Evolutionary conservation across 2,113 vertebrate species (phyloP).

Genomic region (Oncorhynchus mykiss): DNA sequence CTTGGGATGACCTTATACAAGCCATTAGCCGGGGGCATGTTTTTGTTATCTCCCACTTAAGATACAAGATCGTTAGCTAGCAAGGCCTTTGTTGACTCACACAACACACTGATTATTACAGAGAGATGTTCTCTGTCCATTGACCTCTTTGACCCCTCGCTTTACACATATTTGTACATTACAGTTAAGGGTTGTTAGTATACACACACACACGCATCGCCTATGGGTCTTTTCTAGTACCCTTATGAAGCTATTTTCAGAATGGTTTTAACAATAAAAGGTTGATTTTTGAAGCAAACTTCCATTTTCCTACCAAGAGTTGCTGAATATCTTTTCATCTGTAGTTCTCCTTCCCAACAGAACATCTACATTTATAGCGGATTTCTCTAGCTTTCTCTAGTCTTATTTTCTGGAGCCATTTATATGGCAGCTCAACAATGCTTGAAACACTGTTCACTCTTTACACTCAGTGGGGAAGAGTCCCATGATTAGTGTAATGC

Average conservation of each 20-base stretch:
- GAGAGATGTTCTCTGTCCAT: not conserved
- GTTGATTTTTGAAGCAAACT: no score
- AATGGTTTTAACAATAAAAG: no score
- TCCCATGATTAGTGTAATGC: conserved; percentile 41
- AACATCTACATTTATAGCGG: no score
- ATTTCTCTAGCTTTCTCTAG: not conserved
- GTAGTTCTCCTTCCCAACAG: no score
- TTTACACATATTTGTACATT: no score
- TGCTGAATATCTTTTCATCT: no score
- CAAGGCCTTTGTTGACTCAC: not conserved
- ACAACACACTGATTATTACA: not conserved
- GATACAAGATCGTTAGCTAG: not conserved
- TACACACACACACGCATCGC: no score
- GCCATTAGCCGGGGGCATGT: conserved; percentile 10
- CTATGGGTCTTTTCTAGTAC: no score
- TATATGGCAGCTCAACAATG: conserved; percentile 12
- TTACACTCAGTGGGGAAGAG: conserved; percentile 27
- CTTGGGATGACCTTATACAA: conserved; percentile 10
- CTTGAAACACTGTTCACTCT: conserved; percentile 23
- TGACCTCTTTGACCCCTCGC: no score
- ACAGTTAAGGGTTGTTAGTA: no score
- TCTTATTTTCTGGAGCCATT: conserved; percentile 20
- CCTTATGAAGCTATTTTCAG: no score
- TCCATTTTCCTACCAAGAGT: no score
- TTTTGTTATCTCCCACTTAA: not conserved